Evolutionary conservation across 2,797 vertebrate genomes (phyloP), one percentile per base, ranked within the genome.

Genomic region (Scomberomorus guttatus): DNA sequence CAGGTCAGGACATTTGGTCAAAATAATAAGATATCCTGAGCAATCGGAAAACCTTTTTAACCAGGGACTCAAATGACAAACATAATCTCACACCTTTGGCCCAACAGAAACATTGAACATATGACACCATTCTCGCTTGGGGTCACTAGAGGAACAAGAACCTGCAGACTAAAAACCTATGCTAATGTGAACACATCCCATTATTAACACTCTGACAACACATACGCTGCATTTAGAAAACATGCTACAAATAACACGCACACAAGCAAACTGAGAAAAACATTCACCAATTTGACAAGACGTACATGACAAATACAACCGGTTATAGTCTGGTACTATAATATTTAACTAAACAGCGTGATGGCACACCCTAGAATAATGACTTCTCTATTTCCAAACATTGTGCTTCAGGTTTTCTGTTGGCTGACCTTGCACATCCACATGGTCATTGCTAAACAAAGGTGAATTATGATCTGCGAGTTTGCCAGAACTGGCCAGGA

Each of bases 11-110:
- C 54, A 69, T 29, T 32, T 32, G 22, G 22, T 22, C 48, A 64
- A 56, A 67, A 77, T 65, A 37, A 48, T 39, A 55, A 20, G 29
- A 24, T 14, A 48, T 25, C 44, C 42, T 66, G 50, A 65, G 32
- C 42, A 57, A 50, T 15, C 51, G 9, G 10, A 24, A 24, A 10
- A 4, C 11, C 13, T 55, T 27, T 52, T 77, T 75, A 52, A 78
- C 20, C 48, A 57, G 20, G 27, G 3, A 48, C 17, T 27, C 3
- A 57, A 59, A 42, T 50, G 15, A 55, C 13, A 56, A 39, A 52
- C n/a, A 7, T 50, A 42, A 62, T 55, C 46, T 54, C 9, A 59
- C 22, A 62, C 22, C 20, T 58, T 52, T 48, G n/a, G 7, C 25
- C 25, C 1, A 32, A 65, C 2, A 67, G 20, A 75, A 46, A 54